Percentiles rank a stretch among this genome's conserved stretches.
phyloP scores from a whole-genome alignment of 2,113 vertebrate genomes.

The Pipa parva region DNA sequence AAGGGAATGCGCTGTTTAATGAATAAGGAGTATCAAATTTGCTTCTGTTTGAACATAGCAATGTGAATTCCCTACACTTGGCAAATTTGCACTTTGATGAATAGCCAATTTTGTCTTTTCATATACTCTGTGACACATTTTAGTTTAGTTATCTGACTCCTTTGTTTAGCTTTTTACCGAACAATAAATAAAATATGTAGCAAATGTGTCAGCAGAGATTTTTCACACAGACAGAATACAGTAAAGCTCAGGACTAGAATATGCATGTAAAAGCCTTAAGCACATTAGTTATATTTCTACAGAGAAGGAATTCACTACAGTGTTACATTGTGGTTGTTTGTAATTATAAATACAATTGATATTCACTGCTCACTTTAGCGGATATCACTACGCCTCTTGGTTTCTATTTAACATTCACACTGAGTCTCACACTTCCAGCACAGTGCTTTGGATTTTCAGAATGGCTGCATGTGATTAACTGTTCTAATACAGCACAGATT shows the following conservation, averaged over 20 bases:
- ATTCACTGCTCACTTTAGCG: slow-evolving; percentile 38
- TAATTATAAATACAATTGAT: slow-evolving; percentile 42
- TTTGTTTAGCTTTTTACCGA: too few relatives aligned
- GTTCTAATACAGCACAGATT: slow-evolving; percentile 42
- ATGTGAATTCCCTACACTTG: too few relatives aligned
- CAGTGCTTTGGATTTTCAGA: slow-evolving; percentile 35
- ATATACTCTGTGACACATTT: too few relatives aligned
- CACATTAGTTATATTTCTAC: slow-evolving; percentile 2
- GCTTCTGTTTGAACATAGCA: too few relatives aligned
- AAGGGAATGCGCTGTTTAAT: too few relatives aligned
- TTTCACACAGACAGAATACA: neutral
- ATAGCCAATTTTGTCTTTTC: too few relatives aligned
- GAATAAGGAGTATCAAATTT: too few relatives aligned
- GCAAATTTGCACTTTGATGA: too few relatives aligned
- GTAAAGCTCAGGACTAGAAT: neutral
- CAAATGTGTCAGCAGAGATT: too few relatives aligned
- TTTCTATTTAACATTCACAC: slow-evolving; percentile 42
- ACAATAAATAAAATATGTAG: too few relatives aligned
- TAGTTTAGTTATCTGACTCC: too few relatives aligned
- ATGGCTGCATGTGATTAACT: slow-evolving; percentile 42
- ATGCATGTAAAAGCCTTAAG: slow-evolving; percentile 15
- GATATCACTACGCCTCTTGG: slow-evolving; percentile 34
- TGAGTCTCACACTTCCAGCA: slow-evolving; percentile 33
- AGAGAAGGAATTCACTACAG: slow-evolving; percentile 4
- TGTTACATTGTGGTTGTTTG: slow-evolving; percentile 39